phyloP scores from a whole-genome alignment of 2,797 vertebrate genomes.

The Tangara arthus region DNA sequence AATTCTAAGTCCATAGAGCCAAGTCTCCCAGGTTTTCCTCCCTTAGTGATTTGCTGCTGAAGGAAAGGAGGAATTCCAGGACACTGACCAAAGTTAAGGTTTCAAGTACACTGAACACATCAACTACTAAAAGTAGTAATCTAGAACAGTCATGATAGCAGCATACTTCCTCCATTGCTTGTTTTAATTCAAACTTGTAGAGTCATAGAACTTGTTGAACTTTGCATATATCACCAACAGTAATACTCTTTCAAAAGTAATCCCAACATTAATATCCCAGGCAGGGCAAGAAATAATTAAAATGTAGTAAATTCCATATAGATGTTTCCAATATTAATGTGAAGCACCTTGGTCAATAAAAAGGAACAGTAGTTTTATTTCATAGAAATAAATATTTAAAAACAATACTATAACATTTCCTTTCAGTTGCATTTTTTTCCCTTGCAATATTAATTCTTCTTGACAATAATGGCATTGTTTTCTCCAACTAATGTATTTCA shows the following conservation, averaged over 20 bases:
- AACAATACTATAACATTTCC: background rate
- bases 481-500: background rate
- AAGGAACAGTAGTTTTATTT: constrained; percentile 5
- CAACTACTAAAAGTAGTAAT: background rate
- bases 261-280: constrained; percentile 64
- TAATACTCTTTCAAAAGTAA: constrained; percentile 60
- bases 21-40: background rate
- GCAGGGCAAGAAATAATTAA: constrained; percentile 70
- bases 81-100: background rate
- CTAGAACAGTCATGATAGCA: background rate
- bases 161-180: background rate
- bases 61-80: constrained; percentile 1
- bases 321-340: constrained; percentile 58
- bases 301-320: constrained; percentile 43
- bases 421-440: background rate
- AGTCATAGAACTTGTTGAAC: background rate
- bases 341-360: constrained; percentile 37
- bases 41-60: background rate
- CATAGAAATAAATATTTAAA: constrained; percentile 20
- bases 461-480: background rate
- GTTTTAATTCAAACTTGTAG: constrained; percentile 52
- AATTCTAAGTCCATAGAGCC: background rate
- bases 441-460: background rate
- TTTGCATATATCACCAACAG: constrained; percentile 53
- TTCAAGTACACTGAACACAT: background rate